phyloP scores from a whole-genome alignment of 1,140 invertebrate genomes.

The Thaumatotibia leucotreta region DNA sequence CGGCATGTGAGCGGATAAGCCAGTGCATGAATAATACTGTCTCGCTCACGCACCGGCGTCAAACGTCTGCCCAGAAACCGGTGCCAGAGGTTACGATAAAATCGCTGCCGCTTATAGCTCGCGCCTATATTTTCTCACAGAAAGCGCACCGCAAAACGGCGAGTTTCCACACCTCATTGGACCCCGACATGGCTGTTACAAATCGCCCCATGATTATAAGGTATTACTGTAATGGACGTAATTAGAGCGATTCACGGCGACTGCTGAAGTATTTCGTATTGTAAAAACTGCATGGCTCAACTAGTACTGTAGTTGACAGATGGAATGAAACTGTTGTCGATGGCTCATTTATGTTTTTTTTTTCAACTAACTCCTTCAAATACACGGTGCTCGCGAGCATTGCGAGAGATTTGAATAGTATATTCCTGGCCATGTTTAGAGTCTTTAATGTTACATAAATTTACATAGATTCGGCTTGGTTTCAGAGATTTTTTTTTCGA shows the following conservation, averaged over 20 bases:
- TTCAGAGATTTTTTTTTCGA: too few species aligned
- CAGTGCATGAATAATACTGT: too few species aligned
- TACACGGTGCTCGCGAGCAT: too few species aligned
- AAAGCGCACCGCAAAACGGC: constrained; percentile 48
- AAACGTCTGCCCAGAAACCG: too few species aligned
- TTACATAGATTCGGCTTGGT: too few species aligned
- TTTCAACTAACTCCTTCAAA: too few species aligned
- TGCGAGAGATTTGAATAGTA: too few species aligned
- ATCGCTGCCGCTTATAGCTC: constrained; percentile 16
- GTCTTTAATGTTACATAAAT: too few species aligned
- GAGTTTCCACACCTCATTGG: constrained; percentile 66
- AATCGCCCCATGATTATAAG: constrained; percentile 59
- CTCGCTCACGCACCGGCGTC: too few species aligned
- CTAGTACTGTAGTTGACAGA: constrained; percentile 3
- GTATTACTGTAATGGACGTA: constrained; percentile 60
- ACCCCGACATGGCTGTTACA: constrained; percentile 49
- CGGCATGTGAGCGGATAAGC: too few species aligned
- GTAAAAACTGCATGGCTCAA: constrained; percentile 28
- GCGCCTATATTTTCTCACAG: constrained; percentile 23
- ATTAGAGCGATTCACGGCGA: constrained; percentile 52
- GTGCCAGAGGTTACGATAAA: too few species aligned
- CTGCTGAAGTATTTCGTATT: constrained; percentile 2
- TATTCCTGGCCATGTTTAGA: too few species aligned
- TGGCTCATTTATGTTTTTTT: background rate
- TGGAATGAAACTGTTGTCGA: background rate